These are phyloP conservation scores for Lordiphosa clarofinis DNA, from an alignment of 1,140 invertebrate species.

Conservation along the genomic window DNA sequence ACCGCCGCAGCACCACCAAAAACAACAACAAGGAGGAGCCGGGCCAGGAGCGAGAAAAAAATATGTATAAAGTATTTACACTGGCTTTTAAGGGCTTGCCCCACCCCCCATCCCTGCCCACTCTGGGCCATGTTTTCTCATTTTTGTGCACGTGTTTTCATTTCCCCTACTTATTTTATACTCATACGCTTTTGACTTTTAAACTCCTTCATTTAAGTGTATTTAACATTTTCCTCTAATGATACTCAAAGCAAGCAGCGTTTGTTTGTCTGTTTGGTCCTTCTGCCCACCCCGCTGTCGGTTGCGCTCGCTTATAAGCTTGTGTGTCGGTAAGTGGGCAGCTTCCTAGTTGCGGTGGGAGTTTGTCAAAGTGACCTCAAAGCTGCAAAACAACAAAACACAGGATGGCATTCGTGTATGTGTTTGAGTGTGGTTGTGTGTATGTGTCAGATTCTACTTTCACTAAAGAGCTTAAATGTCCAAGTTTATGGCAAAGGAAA, in stretches of 20 bases:
- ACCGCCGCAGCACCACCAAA: slow-evolving; percentile 27
- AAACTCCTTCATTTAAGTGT: slow-evolving; percentile 58
- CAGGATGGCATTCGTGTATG: slow-evolving; percentile 34
- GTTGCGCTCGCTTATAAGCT: slow-evolving; percentile 3
- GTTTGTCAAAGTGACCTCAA: slow-evolving; percentile 77
- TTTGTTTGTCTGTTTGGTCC: slow-evolving; percentile 45
- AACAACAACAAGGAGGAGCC: slow-evolving; percentile 31
- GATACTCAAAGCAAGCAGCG: slow-evolving; percentile 69
- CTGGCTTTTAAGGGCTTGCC: slow-evolving; percentile 37
- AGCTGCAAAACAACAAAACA: slow-evolving; percentile 23
- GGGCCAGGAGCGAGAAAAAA: slow-evolving; percentile 17
- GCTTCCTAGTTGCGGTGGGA: slow-evolving; percentile 59
- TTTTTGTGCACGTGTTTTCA: slow-evolving; percentile 33
- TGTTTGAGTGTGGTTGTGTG: slow-evolving; percentile 4
- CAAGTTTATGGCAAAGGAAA: slow-evolving; percentile 29
- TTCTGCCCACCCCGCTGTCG: background rate
- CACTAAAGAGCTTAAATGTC: slow-evolving; percentile 41
- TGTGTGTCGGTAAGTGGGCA: slow-evolving; percentile 42
- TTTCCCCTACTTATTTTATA: slow-evolving; percentile 38
- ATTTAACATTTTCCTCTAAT: slow-evolving; percentile 74
- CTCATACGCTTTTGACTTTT: slow-evolving; percentile 69
- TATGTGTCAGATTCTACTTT: slow-evolving; percentile 25
- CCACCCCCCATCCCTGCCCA: background rate
- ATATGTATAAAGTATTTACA: slow-evolving; percentile 58
- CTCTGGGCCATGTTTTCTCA: slow-evolving; percentile 46